Evolutionary conservation across 2,888 invertebrate species (phyloP).

Genomic region (Ophion slaviceki): DNA sequence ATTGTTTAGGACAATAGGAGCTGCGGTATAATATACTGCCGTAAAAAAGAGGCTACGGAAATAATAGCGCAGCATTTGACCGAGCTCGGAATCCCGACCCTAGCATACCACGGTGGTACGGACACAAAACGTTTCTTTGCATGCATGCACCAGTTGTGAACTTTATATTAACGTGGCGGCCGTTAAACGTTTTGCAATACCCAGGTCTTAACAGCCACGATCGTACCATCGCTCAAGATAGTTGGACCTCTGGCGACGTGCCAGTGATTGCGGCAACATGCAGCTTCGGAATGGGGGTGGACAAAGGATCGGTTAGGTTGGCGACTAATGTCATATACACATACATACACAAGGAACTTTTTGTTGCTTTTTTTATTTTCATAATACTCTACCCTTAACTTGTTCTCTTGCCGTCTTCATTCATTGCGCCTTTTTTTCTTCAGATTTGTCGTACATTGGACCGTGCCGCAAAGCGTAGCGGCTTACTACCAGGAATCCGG

Average conservation of each 20-base stretch:
- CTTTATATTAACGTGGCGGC: conserved; percentile 28
- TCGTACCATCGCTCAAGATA: conserved; percentile 92
- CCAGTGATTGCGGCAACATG: conserved; percentile 98
- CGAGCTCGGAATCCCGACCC: conserved; percentile 89
- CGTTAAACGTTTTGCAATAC: conserved; percentile 31
- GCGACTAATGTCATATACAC: conserved; percentile 62
- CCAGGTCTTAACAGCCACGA: conserved; percentile 89
- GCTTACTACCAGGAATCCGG: conserved; percentile 99
- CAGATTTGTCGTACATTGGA: conserved; percentile 98
- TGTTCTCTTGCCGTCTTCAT: conserved; percentile 14
- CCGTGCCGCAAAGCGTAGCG: conserved; percentile 96
- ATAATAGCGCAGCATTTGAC: conserved; percentile 91
- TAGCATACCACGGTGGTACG: conserved; percentile 95
- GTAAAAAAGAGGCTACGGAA: conserved; percentile 96
- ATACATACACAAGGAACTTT: conserved; percentile 13
- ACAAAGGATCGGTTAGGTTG: conserved; percentile 95
- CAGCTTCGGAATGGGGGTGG: conserved; percentile 99
- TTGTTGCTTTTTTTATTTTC: neutral
- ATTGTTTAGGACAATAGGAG: conserved; percentile 82
- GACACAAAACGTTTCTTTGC: conserved; percentile 46
- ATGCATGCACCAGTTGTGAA: conserved; percentile 28
- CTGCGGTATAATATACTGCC: conserved; percentile 97
- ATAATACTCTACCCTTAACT: neutral
- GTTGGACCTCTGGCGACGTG: conserved; percentile 95
- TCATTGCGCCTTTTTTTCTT: conserved; percentile 59